A percentile compares a stretch with the other conserved stretches of the same genome.
Conservation (phyloP, 2,113 vertebrate genomes). For the Platycercus adscitus region DNA sequence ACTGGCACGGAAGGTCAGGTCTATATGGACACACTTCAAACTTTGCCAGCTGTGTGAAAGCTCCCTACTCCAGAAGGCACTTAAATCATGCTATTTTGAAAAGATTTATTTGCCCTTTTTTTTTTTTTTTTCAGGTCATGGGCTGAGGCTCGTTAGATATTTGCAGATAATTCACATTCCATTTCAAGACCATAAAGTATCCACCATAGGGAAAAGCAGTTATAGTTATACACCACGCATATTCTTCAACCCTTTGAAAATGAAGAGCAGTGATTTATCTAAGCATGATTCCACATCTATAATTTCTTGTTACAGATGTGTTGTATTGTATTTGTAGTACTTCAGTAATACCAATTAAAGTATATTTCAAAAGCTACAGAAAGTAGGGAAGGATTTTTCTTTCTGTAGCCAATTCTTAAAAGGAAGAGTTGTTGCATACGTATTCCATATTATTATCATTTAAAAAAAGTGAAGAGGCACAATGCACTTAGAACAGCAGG, state of each 20-base stretch:
- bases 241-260: neutral
- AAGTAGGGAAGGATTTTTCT: neutral
- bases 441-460: neutral
- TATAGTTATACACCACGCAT: accelerated
- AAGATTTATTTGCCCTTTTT: constrained; percentile 12
- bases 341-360: neutral
- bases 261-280: neutral
- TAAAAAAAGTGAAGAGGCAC: neutral
- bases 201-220: neutral
- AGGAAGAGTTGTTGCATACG: accelerated
- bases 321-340: accelerated
- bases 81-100: neutral
- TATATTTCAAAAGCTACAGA: neutral
- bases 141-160: neutral
- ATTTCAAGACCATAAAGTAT: neutral
- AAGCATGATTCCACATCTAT: accelerated
- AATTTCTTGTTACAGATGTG: accelerated
- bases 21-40: accelerated
- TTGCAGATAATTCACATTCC: neutral
- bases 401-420: neutral
- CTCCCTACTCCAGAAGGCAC: neutral
- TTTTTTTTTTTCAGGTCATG: neutral
- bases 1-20: accelerated
- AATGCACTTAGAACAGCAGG: neutral
- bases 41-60: neutral